Base-by-base conservation (phyloP, 2,797 vertebrate genomes). In the Tapirus indicus region DNA sequence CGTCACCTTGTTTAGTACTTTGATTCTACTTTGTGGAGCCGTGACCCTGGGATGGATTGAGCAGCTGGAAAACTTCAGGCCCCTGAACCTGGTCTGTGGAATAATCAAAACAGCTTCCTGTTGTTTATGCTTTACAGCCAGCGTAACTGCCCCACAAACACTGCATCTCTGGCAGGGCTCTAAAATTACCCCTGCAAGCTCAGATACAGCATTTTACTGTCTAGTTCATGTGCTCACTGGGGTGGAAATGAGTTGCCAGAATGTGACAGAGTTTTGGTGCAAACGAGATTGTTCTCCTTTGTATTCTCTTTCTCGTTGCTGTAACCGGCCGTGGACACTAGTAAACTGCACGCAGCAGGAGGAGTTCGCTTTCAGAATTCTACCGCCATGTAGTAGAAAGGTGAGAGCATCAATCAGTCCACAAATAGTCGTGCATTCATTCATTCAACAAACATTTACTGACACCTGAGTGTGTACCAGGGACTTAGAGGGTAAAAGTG, bases 171-270 rank as follows among this genome's bases (percentile, higher is more conserved):
- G n/a, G 54, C 47, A 77, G 41, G 62, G 38, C 12, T 91, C 96
- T 69, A 75, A 56, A 95, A 91, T 85, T 89, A 91, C 60, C 74
- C n/a, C 71, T 60, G 60, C 54, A 91, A 56, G 54, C 71, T 86
- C 91, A 92, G 79, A 71, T 86, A 54, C 16, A 80, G 49, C 38
- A 92, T 89, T 97, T 96, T 89, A 68, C 92, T 96, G 60, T 97
- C 72, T 93, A 41, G 29, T 60, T 71, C 72, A 82, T 74, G 25
- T 72, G 29, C 8, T 94, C 80, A 89, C 93, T 94, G 72, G 64
- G n/a, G 47, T 92, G 84, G 91, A 96, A 95, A 60, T 95, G 72
- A 91, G 23, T 66, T 89, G 41, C 68, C 84, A 38, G 72, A 95
- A 80, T 62, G 87, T 88, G 87, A 93, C 93, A 85, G 69, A 91